phyloP scores from a whole-genome alignment of 2,113 vertebrate species.

The Heptranchias perlo region DNA sequence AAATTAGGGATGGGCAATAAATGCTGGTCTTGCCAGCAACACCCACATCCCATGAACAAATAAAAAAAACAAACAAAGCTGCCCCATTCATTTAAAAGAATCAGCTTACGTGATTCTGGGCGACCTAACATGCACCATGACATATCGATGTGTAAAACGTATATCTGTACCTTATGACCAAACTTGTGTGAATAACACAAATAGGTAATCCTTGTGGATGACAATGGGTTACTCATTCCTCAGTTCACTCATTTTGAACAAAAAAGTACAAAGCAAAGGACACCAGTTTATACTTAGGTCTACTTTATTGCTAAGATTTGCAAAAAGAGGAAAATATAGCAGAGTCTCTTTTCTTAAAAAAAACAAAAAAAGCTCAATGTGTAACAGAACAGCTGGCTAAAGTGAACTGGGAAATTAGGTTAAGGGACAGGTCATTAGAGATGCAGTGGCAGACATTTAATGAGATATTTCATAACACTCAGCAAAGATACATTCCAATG shows the following conservation, averaged over 20 bases:
- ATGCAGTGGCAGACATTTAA: too few species aligned
- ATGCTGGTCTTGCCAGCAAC: too few species aligned
- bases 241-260: background rate
- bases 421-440: too few species aligned
- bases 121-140: background rate
- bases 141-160: background rate
- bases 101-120: background rate
- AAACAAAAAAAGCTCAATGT: background rate
- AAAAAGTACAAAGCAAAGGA: background rate
- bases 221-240: background rate
- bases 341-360: background rate
- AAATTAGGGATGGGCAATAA: too few species aligned
- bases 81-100: background rate
- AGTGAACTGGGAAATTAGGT: too few species aligned
- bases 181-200: background rate
- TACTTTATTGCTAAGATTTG: too few species aligned
- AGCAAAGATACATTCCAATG: too few species aligned
- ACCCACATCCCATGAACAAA: too few species aligned
- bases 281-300: too few species aligned
- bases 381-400: too few species aligned
- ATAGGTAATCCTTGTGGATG: background rate
- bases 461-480: too few species aligned
- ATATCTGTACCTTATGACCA: background rate
- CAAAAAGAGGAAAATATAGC: background rate
- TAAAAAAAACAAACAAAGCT: too few species aligned